Base-by-base conservation (phyloP, 2,113 vertebrate genomes). In the Nothobranchius kuhntae region DNA sequence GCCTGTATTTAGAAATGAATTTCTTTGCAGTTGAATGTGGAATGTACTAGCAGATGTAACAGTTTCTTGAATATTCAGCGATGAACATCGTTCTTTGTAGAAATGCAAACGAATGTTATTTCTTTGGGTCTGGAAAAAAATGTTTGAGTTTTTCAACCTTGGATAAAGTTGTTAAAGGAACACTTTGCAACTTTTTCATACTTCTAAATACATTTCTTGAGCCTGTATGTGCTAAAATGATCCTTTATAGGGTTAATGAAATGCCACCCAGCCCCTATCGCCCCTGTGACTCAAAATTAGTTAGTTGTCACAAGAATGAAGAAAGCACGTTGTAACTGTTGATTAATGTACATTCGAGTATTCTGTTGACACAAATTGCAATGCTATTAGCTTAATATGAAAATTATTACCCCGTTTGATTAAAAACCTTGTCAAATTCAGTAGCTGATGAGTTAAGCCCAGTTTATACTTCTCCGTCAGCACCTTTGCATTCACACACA, bases 51-150 rank as follows among this genome's bases (percentile, higher is more conserved):
- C 57, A 17, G 24, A 13, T 46, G 53, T 38, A 24, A 17, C 1
- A 3, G 2, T 63, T 65, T 77, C n/a, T 60, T 48, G 7, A 48
- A 48, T 6, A n/a, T 48, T 30, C 1, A 30, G 30, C 4, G 30
- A 30, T 4, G 30, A 30, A 30, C 30, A 52, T 38, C 58, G 45
- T 51, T 66, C 13, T 66, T 36, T 17, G 9, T 61, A 9, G 7
- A 62, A 47, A 54, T 64, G 13, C 44, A 63, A 73, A 87, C 55
- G 30, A 47, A 44, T 12, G 44, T 45, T 45, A 60, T 66, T 65
- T 73, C 8, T 13, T 26, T 75, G 74, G 61, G 58, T 70, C 45
- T 42, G 38, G 8, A 67, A 61, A 47, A 47, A 76, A 60, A 63
- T 42, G 10, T 77, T 36, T 53, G 36, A 30, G 48, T 61, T 10